Percentiles rank a stretch among this genome's conserved stretches.
Conservation (phyloP, 2,113 vertebrate genomes). For the Chamaea fasciata region DNA sequence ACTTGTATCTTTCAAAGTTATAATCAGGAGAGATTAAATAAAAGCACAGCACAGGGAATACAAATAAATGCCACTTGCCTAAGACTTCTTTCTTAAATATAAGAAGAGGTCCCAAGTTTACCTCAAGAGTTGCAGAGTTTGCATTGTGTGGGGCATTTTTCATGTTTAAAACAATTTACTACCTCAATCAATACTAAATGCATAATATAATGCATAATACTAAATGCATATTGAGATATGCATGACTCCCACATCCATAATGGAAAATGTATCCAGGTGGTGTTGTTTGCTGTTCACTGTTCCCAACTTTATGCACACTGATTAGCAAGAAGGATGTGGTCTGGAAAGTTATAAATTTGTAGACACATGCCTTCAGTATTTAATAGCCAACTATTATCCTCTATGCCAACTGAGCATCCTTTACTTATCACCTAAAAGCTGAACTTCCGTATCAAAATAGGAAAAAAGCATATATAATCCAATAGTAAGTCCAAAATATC, state of each 20-base stretch:
- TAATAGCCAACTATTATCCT: background rate
- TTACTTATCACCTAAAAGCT: background rate
- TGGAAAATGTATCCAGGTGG: background rate
- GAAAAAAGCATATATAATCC: background rate
- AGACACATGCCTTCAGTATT: background rate
- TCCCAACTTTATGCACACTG: background rate
- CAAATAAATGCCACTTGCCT: background rate
- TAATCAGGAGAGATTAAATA: background rate
- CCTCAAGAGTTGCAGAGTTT: background rate
- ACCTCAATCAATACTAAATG: background rate
- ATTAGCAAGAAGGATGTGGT: background rate
- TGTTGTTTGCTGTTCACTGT: background rate
- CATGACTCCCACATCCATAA: background rate
- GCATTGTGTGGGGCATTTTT: background rate
- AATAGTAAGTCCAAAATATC: background rate
- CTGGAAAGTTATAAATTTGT: background rate
- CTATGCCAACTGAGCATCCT: background rate
- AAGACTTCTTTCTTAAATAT: background rate
- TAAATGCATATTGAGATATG: background rate
- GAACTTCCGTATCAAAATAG: background rate
- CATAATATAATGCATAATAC: too few species aligned
- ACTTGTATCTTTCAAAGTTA: background rate
- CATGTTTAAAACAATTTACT: background rate
- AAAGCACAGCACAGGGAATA: background rate
- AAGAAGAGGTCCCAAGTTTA: background rate